These are phyloP conservation scores for Microtus pennsylvanicus DNA, from an alignment of 2,113 vertebrate genomes.

Conservation along the genomic window DNA sequence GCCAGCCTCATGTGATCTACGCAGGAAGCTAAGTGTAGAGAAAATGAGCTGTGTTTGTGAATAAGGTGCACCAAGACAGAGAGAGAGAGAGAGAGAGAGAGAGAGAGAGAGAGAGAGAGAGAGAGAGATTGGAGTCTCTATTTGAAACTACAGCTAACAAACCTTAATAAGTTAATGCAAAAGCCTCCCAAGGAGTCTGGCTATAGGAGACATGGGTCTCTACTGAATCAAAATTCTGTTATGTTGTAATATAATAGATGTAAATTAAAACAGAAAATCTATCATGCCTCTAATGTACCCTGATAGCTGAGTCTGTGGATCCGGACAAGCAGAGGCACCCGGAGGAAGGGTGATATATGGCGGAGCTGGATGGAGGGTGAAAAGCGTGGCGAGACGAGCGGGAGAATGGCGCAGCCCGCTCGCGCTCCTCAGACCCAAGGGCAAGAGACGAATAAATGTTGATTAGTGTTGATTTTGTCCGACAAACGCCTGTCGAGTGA, in stretches of 20 bases:
- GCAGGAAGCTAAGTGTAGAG: neutral
- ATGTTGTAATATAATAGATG: conserved; percentile 95
- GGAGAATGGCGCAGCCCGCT: conserved; percentile 88
- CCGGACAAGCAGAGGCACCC: conserved; percentile 87
- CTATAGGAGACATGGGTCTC: conserved; percentile 84
- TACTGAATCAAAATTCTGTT: conserved; percentile 87
- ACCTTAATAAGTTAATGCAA: conserved; percentile 78
- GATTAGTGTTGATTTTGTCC: conserved; percentile 99
- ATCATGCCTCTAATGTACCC: conserved; percentile 96
- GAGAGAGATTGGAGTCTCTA: neutral
- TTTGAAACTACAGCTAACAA: conserved; percentile 60
- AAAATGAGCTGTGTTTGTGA: conserved; percentile 1
- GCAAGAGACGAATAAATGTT: conserved; percentile 99
- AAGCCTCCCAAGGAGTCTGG: conserved; percentile 83
- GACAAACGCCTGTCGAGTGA: conserved; percentile 96
- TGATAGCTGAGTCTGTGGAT: conserved; percentile 91
- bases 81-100: neutral
- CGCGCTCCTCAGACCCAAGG: conserved; percentile 94
- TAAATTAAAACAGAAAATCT: conserved; percentile 99
- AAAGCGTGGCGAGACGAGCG: conserved; percentile 94
- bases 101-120: conserved; percentile 30
- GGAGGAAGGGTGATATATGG: conserved; percentile 95
- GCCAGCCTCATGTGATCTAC: conserved; percentile 16
- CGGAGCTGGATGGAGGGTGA: conserved; percentile 95
- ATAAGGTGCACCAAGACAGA: neutral